Percentiles rank a stretch among this genome's conserved stretches.
phyloP scores from a whole-genome alignment of 1,140 invertebrate genomes.

The Eupeodes corollae region DNA sequence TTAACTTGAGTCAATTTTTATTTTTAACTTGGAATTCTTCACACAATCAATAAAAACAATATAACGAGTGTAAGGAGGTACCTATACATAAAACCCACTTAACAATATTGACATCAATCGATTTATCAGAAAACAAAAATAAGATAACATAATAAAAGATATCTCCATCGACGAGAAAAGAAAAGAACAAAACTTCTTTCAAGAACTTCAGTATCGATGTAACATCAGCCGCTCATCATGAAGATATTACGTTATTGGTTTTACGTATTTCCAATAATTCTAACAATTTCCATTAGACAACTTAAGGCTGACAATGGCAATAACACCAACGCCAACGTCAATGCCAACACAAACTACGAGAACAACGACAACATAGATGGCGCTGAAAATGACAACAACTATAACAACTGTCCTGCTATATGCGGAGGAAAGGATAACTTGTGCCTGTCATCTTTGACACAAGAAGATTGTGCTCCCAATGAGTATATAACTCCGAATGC shows the following conservation, averaged over 20 bases:
- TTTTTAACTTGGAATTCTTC: too few species aligned
- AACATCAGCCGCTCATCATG: neutral
- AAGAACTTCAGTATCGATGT: neutral
- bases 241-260: neutral
- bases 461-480: slow-evolving; percentile 24
- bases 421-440: slow-evolving; percentile 4
- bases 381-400: neutral
- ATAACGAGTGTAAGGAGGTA: neutral
- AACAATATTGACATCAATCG: too few species aligned
- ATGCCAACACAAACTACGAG: too few species aligned
- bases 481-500: slow-evolving; percentile 21
- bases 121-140: neutral
- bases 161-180: too few species aligned
- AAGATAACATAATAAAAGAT: too few species aligned
- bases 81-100: neutral
- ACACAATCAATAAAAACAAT: too few species aligned
- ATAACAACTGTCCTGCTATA: too few species aligned
- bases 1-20: too few species aligned
- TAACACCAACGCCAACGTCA: too few species aligned
- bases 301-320: neutral
- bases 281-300: neutral
- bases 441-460: slow-evolving; percentile 35
- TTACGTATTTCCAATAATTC: neutral
- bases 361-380: neutral
- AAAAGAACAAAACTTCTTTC: too few species aligned